These are phyloP conservation scores for Drosophila prostipennis DNA, from an alignment of 2,888 invertebrate genomes.

Conservation along the genomic window DNA sequence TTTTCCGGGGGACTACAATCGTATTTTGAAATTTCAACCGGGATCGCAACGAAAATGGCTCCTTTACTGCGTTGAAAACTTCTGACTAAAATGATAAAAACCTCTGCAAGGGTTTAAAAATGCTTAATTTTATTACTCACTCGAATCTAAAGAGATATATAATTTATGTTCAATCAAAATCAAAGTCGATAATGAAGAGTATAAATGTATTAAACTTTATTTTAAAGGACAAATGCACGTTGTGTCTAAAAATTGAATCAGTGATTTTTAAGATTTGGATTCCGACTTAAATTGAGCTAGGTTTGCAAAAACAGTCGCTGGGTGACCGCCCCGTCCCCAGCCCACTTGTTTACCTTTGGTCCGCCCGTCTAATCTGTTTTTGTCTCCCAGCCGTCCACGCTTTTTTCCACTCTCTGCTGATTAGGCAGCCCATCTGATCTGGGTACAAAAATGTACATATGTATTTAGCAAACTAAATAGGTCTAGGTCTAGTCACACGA, in stretches of 20 bases:
- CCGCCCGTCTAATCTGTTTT: conserved; percentile 8
- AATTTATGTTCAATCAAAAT: not conserved
- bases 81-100: too few relatives aligned
- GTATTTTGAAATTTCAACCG: too few relatives aligned
- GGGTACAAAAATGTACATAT: conserved; percentile 18
- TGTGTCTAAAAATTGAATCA: conserved; percentile 5
- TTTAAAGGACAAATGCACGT: conserved; percentile 19
- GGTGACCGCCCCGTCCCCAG: conserved; percentile 6
- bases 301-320: conserved; percentile 25
- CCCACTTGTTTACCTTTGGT: conserved; percentile 30
- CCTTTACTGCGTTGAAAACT: too few relatives aligned
- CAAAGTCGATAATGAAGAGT: not conserved
- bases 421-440: conserved; percentile 36
- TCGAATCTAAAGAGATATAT: too few relatives aligned
- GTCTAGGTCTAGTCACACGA: conserved; percentile 55
- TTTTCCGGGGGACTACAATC: too few relatives aligned
- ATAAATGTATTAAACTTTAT: not conserved
- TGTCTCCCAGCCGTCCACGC: conserved; percentile 28
- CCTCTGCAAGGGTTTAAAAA: too few relatives aligned
- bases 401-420: conserved; percentile 21
- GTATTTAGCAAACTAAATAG: conserved; percentile 43
- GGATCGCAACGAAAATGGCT: too few relatives aligned
- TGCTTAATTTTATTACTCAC: too few relatives aligned
- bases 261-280: conserved; percentile 9
- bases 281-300: conserved; percentile 12